Evolutionary conservation across 2,797 vertebrate species (phyloP), one percentile per base, ranked within the genome.

Genomic region (Gouania willdenowi): DNA sequence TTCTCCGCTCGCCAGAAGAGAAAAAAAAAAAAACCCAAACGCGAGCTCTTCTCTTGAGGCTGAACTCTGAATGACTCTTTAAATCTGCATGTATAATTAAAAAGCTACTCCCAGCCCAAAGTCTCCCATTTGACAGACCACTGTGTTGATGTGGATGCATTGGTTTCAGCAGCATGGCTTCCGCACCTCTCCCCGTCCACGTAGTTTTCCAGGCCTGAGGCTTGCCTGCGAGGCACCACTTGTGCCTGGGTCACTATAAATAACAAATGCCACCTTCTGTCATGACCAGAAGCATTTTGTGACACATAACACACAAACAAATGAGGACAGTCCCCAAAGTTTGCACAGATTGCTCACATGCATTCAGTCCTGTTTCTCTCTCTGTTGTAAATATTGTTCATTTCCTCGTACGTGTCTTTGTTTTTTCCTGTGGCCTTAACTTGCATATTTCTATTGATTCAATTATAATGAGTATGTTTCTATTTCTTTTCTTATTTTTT

Each of bases 201-300:
- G 26, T n/a, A n/a, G 53, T 75, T 70, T 82, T 79, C 66, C 58
- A 51, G 3, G 66, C 85, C 70, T 6, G 8, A 34, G 80, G 84
- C 69, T 55, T 14, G 7, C 67, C 80, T 19, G 12, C 40, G 4
- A 58, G 75, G 36, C 37, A 34, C 7, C 49, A 46, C 65, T 70
- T 45, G 57, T 47, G 45, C 51, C 38, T 42, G 74, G 81, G 83
- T 85, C 81, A 75, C 65, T 61, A 80, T 87, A 81, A 88, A 90
- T 89, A 88, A 83, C 73, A 86, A 82, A 89, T 87, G 79, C 59
- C 80, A 78, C 84, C 78, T 62, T 87, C 87, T 88, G 87, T 75
- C 57, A 58, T 74, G 67, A 69, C 84, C 78, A 55, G 23, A 49
- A 76, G 81, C 71, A 32, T 63, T 41, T 43, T 74, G 52, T 67